Base-by-base conservation (phyloP, 2,113 vertebrate genomes). In the Anseranas semipalmata region DNA sequence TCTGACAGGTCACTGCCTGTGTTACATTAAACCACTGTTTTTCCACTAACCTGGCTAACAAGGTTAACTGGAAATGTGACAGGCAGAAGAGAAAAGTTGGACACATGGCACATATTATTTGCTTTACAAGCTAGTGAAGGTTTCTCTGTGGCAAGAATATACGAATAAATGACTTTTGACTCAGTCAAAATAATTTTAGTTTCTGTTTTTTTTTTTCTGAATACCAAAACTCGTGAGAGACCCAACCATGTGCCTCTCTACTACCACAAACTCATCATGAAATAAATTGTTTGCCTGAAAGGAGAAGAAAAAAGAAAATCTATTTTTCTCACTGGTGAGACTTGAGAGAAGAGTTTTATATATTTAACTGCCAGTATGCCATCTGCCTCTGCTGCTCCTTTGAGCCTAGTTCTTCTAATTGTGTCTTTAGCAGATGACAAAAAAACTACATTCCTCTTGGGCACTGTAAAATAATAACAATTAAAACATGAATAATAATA, bases 401-500 rank as follows among this genome's bases (percentile, higher is more conserved):
- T 93, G 87, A 95, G 92, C 16, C 65, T 85, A 58, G 33, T 53
- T 83, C 73, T 94, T 90, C 50, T 95, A 92, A 86, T 84, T 93
- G 68, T 83, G 30, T 52, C 77, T 95, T 87, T 79, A 96, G 91
- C 67, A 73, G 70, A 82, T 77, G 71, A 93, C 62, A 92, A 93
- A 95, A 70, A 1, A 30, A 11, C 9, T 73, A 85, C n/a, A 82
- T 94, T 71, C 71, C 77, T 96, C 91, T 74, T 87, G 89, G 92
- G 91, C 74, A 79, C 76, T 73, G 74, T 94, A 95, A 96, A 96
- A 96, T 91, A 95, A 89, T 82, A 95, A 92, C 83, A 95, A 96
- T 95, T 93, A 95, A 96, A 97, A 87, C 41, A 92, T 85, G 70
- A 95, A 89, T 72, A 97, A 78, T 92, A 97, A 90, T 96, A 95